Evolutionary conservation across 1,140 invertebrate genomes (phyloP), one percentile per base, ranked within the genome.

Genomic region (Zaprionus nigranus): DNA sequence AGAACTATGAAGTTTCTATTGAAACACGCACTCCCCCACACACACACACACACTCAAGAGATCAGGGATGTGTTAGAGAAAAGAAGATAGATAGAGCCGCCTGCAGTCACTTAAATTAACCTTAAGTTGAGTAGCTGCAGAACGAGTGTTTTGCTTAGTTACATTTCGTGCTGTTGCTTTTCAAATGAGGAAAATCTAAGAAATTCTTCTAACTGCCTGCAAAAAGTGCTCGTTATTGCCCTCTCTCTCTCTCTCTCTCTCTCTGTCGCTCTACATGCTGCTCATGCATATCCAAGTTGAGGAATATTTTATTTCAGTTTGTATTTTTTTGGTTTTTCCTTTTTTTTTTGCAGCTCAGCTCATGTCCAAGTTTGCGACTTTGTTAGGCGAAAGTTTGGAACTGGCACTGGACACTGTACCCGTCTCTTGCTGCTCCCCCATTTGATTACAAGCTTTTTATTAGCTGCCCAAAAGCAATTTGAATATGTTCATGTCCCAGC

Each of bases 371-470:
- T 87, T 83, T 83, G 73, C 67, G 80, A 88, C 75, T 86, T 81
- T 80, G 64, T 71, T 78, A 53, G 51, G 70, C 66, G 51, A 83
- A 86, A 88, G 65, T 79, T 88, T 80, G 62, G 38, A 40, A 13
- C 64, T 24, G 53, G 49, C 24, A 20, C 30, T 43, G 36, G 59
- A 36, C 43, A 51, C 49, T 66, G 51, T 46, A n/a, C n/a, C 0
- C n/a, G n/a, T n/a, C 40, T 46, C 9, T 11, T 9, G 2, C 40
- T 17, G 6, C 40, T 17, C n/a, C n/a, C 73, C 82, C 73, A 74
- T 82, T 83, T 87, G 80, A 88, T 87, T 88, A 84, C 84, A 84
- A 65, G 81, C 84, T 84, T 88, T 90, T 88, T 88, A 90, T 90
- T 84, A 90, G 78, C 81, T 73, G 63, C 81, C 85, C 85, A 61